These are phyloP conservation scores for Buceros bicornis DNA, from an alignment of 2,797 vertebrate genomes.

Conservation along the genomic window DNA sequence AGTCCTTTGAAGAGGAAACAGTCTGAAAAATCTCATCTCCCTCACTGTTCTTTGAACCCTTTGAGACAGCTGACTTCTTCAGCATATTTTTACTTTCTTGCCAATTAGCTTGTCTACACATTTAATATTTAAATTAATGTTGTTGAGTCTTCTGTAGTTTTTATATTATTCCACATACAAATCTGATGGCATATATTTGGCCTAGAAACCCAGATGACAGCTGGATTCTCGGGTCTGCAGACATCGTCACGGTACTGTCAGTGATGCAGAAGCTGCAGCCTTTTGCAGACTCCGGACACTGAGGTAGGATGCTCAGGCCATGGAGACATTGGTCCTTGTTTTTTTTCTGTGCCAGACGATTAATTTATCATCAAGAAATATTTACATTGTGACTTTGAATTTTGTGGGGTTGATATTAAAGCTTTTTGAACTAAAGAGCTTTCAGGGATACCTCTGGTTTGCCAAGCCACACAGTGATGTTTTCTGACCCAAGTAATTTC, in stretches of 20 bases:
- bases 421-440: neutral
- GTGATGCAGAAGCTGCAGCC: neutral
- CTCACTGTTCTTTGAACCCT: neutral
- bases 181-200: neutral
- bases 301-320: neutral
- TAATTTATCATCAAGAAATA: neutral
- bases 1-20: neutral
- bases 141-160: neutral
- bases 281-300: neutral
- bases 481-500: neutral
- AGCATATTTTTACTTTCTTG: neutral
- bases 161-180: neutral
- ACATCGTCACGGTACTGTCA: accelerated
- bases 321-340: neutral
- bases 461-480: neutral
- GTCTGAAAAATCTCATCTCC: neutral
- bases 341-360: neutral
- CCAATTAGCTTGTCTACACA: neutral
- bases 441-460: neutral
- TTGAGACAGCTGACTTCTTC: neutral
- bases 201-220: neutral
- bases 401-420: neutral
- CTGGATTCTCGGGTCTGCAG: neutral
- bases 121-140: neutral
- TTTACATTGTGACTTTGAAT: neutral